These are phyloP conservation scores for Cepaea hortensis DNA, from an alignment of 2,888 invertebrate genomes.

Conservation along the genomic window DNA sequence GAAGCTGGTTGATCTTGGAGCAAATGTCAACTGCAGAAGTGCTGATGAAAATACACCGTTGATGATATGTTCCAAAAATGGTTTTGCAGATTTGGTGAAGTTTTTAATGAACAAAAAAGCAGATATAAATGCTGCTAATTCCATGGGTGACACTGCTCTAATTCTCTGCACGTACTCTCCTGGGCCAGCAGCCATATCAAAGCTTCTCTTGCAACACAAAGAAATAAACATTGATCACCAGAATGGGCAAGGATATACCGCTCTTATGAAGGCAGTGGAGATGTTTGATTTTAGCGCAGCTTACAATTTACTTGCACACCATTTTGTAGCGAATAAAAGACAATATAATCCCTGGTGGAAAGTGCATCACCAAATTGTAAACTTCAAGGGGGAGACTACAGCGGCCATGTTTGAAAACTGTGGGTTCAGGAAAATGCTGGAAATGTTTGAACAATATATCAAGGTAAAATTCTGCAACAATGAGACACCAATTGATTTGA, in stretches of 20 bases:
- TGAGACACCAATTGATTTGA: background rate
- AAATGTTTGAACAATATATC: background rate
- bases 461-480: too few species aligned
- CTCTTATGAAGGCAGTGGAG: conserved; percentile 10
- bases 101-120: background rate
- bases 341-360: too few species aligned
- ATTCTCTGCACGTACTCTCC: background rate
- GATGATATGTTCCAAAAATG: background rate
- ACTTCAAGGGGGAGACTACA: too few species aligned
- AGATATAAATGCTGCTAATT: background rate
- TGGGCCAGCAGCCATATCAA: background rate
- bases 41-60: background rate
- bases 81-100: background rate
- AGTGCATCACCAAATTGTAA: too few species aligned
- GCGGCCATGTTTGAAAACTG: background rate
- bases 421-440: background rate
- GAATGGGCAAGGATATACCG: background rate
- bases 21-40: background rate
- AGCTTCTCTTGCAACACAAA: background rate
- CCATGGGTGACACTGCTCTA: background rate
- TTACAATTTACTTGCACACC: background rate
- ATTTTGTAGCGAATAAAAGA: background rate
- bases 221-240: background rate
- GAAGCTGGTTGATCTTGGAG: background rate
- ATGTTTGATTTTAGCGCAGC: background rate